Evolutionary conservation across 2,888 invertebrate species (phyloP), one percentile per base, ranked within the genome.

Genomic region (Hyposoter dolosus): DNA sequence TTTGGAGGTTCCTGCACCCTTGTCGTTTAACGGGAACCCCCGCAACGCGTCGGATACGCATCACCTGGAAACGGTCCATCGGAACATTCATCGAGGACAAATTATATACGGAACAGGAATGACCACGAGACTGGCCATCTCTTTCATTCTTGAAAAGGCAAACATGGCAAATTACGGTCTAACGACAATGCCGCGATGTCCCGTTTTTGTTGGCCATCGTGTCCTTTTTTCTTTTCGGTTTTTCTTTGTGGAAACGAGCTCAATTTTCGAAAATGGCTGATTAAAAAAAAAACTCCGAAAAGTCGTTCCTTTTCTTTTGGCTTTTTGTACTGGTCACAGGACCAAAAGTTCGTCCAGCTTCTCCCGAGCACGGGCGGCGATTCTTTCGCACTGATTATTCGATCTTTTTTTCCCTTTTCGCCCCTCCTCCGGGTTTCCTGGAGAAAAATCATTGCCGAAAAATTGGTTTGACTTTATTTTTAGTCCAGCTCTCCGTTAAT

Each of bases 271-370:
- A 66, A 50, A 65, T 56, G 15, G 68, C 69, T 72, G 78, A 68
- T 82, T 74, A 53, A 68, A 63, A 80, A 75, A 82, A 79, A 40
- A 84, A 79, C 69, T 84, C 84, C 60, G 43, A 76, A 84, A 83
- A 40, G 78, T 69, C 60, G 69, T 35, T 40, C 7, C 32, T 43
- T 72, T 32, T 56, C 32, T 69, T 77, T 71, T 40, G 40, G 72
- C 74, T 53, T 78, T 40, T 83, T 78, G 83, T 78, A 45, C 15
- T n/a, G 53, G 12, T 19, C 47, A 66, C 50, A 83, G 74, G 60
- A 83, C 45, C 47, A 66, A 82, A 72, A 40, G 23, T 56, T 68
- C 35, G 63, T 6, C 50, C 80, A 69, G 40, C 43, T 69, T 84
- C 47, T 40, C 10, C 50, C 10, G 53, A 76, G 71, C 81, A 77